Evolutionary conservation across 64 coral and sea anemone genomes (phyloP).

Genomic region (Montipora capricornis): DNA sequence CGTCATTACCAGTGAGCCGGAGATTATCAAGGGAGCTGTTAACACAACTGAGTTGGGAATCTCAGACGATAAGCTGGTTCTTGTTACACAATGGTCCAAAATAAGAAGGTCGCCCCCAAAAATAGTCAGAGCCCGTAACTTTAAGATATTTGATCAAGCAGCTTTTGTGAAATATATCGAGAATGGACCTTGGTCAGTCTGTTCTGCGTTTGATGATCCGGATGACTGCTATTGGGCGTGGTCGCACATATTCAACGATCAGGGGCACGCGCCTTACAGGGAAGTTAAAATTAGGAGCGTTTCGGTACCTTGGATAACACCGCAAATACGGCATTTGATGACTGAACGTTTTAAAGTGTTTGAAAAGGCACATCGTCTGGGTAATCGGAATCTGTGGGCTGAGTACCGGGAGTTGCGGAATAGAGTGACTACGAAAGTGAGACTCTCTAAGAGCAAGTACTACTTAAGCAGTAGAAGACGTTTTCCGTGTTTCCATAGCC

Average conservation of each 20-base stretch:
- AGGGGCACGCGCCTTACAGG: constrained; percentile 51
- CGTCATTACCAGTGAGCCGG: too few species aligned
- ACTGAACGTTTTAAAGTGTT: neutral
- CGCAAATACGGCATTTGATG: constrained; percentile 38
- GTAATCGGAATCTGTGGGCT: neutral
- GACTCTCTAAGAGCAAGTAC: neutral
- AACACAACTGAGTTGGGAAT: too few species aligned
- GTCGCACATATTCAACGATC: constrained; percentile 53
- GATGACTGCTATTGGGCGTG: constrained; percentile 65
- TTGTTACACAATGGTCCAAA: too few species aligned
- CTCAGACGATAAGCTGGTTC: neutral
- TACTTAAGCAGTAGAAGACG: neutral
- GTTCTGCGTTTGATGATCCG: constrained; percentile 47
- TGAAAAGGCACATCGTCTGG: neutral
- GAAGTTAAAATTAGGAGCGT: constrained; percentile 24
- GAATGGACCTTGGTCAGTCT: constrained; percentile 23
- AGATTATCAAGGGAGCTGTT: too few species aligned
- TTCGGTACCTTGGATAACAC: constrained; percentile 11
- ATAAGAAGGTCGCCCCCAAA: too few species aligned
- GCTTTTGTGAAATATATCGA: too few species aligned
- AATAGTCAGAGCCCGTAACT: too few species aligned
- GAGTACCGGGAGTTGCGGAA: constrained; percentile 12
- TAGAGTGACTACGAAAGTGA: constrained; percentile 3
- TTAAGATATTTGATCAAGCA: too few species aligned
- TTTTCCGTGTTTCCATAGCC: too few species aligned